Conservation (phyloP, 2,888 invertebrate genomes). For the Panopea generosa region DNA sequence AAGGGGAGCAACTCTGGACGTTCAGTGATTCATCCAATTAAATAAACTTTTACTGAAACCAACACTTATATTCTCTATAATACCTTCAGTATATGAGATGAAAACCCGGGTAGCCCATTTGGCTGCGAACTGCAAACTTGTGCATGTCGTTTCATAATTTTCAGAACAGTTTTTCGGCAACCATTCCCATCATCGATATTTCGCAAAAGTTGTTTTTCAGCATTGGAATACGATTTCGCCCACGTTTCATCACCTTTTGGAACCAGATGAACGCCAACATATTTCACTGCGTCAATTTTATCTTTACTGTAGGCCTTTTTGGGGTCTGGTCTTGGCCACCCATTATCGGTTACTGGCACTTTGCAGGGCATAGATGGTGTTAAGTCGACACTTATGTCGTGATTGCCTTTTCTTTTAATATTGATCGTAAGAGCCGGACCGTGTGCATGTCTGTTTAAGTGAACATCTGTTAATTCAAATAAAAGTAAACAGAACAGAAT, state of each 20-base stretch:
- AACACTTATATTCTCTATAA: too few relatives aligned
- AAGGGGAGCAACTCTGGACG: too few relatives aligned
- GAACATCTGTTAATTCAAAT: constrained; percentile 22
- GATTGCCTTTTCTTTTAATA: constrained; percentile 18
- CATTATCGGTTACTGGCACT: constrained; percentile 8
- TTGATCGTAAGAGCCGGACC: constrained; percentile 42
- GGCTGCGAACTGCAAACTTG: too few relatives aligned
- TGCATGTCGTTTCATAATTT: not conserved
- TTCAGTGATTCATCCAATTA: too few relatives aligned
- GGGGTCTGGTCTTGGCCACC: constrained; percentile 39
- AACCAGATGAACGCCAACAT: constrained; percentile 37
- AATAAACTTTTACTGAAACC: not conserved
- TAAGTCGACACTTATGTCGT: constrained; percentile 50
- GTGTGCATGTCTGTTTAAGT: constrained; percentile 25
- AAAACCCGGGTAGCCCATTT: constrained; percentile 17
- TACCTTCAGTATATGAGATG: constrained; percentile 51
- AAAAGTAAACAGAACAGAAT: not conserved
- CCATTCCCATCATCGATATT: constrained; percentile 41
- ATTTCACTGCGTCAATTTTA: constrained; percentile 14
- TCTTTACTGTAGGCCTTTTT: constrained; percentile 13
- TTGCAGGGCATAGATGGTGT: constrained; percentile 16
- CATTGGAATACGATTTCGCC: constrained; percentile 38
- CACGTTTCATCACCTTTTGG: constrained; percentile 45
- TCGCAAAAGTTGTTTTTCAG: constrained; percentile 24
- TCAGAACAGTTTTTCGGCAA: constrained; percentile 31